Base-by-base conservation (phyloP, 2,888 invertebrate genomes). In the Phlogophora meticulosa region DNA sequence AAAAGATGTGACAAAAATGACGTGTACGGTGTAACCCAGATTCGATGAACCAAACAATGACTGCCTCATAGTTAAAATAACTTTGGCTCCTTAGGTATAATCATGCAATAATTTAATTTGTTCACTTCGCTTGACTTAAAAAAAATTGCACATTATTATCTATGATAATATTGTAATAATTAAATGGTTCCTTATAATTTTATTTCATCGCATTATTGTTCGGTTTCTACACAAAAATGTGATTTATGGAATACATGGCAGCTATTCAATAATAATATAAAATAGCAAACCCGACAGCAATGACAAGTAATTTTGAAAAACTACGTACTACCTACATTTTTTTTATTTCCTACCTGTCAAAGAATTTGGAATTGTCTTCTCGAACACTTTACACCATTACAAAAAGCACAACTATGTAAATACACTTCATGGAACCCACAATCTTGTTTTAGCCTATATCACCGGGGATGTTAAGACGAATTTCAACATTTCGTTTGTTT, bases 191-290 rank as follows among this genome's bases (percentile, higher is more conserved):
- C 32, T 48, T 17, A 17, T 24, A 42, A 40, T 40, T 48, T 34
- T 48, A 65, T 48, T 40, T 32, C 2, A 48, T 65, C 24, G 24
- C 13, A 32, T 9, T 34, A 20, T n/a, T n/a, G 28, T 48, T 48
- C 4, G 20, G 38, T 24, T 70, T 20, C 7, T 28, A 24, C 13
- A 34, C 7, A 11, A 46, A 17, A 20, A 11, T 32, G 0, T 2
- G 28, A 0, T 13, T 3, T 11, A 13, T 2, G 1, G 1, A 4
- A 24, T 49, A 24, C 4, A 48, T 9, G 38, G 72, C 61, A 71
- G 72, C 61, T 71, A 42, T 46, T 48, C 0, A 24, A 24, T 28
- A 32, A 61, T 61, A n/a, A n/a, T n/a, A n/a, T n/a, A 28, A 28
- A 28, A 28, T 28, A 28, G 5, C 28, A 5, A n/a, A n/a, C 4